These are phyloP conservation scores for Acanthiza pusilla DNA, from an alignment of 2,797 vertebrate species.

Conservation along the genomic window DNA sequence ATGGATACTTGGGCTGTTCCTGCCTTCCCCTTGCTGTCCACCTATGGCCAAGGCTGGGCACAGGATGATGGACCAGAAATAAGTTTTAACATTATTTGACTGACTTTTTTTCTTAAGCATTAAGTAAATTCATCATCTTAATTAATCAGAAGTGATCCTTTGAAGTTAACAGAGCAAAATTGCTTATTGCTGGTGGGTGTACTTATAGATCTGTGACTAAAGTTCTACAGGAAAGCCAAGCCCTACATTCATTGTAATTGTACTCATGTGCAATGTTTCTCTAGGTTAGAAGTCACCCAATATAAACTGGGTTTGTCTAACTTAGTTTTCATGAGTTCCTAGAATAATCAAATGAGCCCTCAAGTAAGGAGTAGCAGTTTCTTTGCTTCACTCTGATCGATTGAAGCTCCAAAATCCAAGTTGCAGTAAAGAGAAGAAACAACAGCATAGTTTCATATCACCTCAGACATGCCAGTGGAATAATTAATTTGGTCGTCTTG, in stretches of 20 bases:
- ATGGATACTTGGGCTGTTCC: fast-evolving
- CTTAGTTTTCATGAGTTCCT: not conserved
- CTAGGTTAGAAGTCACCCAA: not conserved
- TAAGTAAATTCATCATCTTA: not conserved
- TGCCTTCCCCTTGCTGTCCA: fast-evolving
- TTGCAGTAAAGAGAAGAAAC: not conserved
- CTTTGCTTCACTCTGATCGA: not conserved
- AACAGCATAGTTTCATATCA: not conserved
- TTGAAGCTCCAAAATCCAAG: not conserved
- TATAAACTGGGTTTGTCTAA: not conserved
- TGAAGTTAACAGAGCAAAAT: not conserved
- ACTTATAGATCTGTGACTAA: not conserved
- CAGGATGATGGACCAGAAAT: not conserved
- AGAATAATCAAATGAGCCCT: not conserved
- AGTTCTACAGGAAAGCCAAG: not conserved
- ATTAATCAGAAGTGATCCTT: not conserved
- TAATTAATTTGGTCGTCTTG: not conserved
- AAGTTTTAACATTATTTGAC: not conserved
- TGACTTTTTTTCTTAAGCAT: not conserved
- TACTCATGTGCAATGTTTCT: not conserved
- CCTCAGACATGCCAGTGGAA: not conserved
- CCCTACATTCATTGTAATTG: not conserved
- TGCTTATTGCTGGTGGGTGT: not conserved
- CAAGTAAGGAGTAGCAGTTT: not conserved
- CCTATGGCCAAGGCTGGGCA: fast-evolving